Base-by-base conservation (phyloP, 2,888 invertebrate genomes). In the Aphodius sticticus region DNA sequence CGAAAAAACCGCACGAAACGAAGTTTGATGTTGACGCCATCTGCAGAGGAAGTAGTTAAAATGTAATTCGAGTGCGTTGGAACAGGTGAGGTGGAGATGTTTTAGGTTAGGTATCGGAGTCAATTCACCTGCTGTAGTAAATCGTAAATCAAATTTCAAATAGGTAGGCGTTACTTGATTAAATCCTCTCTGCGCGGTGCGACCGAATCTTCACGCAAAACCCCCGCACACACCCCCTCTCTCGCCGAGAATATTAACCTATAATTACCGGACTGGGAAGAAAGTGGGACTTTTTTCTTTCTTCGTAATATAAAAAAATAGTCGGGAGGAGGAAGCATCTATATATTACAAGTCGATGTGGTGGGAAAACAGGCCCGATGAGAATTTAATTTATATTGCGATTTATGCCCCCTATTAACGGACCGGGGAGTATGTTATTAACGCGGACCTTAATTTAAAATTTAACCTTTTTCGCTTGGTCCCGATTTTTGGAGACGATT, bases 121-220 rank as follows among this genome's bases (percentile, higher is more conserved):
- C 53, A 5, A 53, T 53, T 53, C 53, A 53, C 53, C 53, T 53
- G 53, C 53, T 53, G 53, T 53, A 53, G 53, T 53, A 84, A 83
- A 83, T 85, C 85, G 84, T 86, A 86, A 86, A 86, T 86, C 86
- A 86, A 86, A 86, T 86, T 86, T 83, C 86, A 86, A 86, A 86
- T 86, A 86, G 86, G 86, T 86, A 86, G 86, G 86, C 86, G 86
- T 86, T 86, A 86, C 86, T 85, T 86, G 85, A 85, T 86, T 86
- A 84, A 77, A 37, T 78, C 74, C 79, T 74, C 77, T 77, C 72
- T 75, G 69, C 71, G 77, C 79, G 36, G 70, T 26, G 74, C 37
- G 37, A 74, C 74, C 74, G 74, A 74, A 74, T 74, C 74, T 74
- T 74, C 74, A 74, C 74, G 74, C 74, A 74, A 35, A 37, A 37